Conservation (phyloP, 2,797 vertebrate species). For the Nothura maculosa region DNA sequence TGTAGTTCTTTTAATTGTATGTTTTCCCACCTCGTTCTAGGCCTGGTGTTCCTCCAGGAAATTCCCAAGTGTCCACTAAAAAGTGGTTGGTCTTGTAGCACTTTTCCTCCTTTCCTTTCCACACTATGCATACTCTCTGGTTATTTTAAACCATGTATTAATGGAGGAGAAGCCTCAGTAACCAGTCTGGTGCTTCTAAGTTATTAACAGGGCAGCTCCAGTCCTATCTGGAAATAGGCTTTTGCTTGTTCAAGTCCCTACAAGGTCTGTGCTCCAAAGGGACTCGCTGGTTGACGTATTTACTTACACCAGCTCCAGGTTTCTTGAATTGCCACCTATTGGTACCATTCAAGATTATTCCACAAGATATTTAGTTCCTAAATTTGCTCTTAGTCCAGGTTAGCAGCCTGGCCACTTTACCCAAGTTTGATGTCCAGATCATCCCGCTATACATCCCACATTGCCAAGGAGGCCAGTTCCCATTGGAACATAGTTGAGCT, state of each 20-base stretch:
- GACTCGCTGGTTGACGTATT: neutral
- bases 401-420: neutral
- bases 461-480: neutral
- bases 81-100: constrained; percentile 63
- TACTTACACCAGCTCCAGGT: neutral
- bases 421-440: neutral
- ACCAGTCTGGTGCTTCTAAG: neutral
- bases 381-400: neutral
- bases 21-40: constrained; percentile 67
- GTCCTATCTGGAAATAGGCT: constrained; percentile 8
- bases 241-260: neutral
- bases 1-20: constrained; percentile 57
- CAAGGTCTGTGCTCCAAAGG: too few relatives aligned
- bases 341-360: neutral
- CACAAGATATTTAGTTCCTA: neutral
- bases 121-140: constrained; percentile 4
- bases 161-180: neutral
- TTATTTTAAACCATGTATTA: constrained; percentile 52
- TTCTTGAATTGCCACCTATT: constrained; percentile 10
- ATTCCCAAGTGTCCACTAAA: constrained; percentile 38
- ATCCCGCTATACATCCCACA: neutral
- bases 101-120: constrained; percentile 41
- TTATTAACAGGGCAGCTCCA: neutral
- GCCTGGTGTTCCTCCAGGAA: constrained; percentile 54
- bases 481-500: neutral